A percentile compares a stretch with the other conserved stretches of the same genome.
Conservation (phyloP, 2,113 vertebrate genomes). For the Triplophysa dalaica region DNA sequence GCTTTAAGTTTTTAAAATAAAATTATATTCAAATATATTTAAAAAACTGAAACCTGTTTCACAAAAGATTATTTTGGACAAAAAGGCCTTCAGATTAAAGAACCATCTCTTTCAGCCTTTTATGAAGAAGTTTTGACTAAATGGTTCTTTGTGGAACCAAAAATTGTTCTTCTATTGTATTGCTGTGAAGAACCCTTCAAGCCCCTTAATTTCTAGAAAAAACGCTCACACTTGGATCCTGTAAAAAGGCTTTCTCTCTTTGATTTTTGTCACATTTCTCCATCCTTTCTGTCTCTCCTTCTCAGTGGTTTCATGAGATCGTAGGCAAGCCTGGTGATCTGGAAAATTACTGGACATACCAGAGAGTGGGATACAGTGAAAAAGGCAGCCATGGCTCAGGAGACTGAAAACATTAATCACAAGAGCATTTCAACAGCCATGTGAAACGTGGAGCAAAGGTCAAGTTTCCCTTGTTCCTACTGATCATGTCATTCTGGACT, state of each 20-base stretch:
- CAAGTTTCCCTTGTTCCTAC: slow-evolving; percentile 7
- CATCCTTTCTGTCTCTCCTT: slow-evolving; percentile 21
- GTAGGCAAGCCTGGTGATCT: slow-evolving; percentile 44
- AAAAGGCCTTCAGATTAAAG: too few relatives aligned
- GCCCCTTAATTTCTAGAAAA: too few relatives aligned
- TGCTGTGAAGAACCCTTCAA: too few relatives aligned
- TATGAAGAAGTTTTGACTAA: too few relatives aligned
- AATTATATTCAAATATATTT: too few relatives aligned
- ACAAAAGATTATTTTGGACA: too few relatives aligned
- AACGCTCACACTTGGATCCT: too few relatives aligned
- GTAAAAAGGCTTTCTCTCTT: background rate
- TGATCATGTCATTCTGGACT: slow-evolving; percentile 8
- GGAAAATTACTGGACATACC: slow-evolving; percentile 56
- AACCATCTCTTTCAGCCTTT: too few relatives aligned
- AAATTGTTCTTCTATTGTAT: too few relatives aligned
- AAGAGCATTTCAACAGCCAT: slow-evolving; percentile 22
- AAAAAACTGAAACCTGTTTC: too few relatives aligned
- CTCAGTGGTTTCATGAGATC: slow-evolving; percentile 38
- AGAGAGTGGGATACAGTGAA: slow-evolving; percentile 39
- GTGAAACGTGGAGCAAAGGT: slow-evolving; percentile 20
- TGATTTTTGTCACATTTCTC: background rate
- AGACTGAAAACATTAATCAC: slow-evolving; percentile 36
- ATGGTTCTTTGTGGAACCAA: too few relatives aligned
- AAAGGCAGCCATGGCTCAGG: slow-evolving; percentile 33
- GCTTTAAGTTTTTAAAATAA: too few relatives aligned